phyloP scores from a whole-genome alignment of 2,797 vertebrate species.

The Rhynchotus rufescens region DNA sequence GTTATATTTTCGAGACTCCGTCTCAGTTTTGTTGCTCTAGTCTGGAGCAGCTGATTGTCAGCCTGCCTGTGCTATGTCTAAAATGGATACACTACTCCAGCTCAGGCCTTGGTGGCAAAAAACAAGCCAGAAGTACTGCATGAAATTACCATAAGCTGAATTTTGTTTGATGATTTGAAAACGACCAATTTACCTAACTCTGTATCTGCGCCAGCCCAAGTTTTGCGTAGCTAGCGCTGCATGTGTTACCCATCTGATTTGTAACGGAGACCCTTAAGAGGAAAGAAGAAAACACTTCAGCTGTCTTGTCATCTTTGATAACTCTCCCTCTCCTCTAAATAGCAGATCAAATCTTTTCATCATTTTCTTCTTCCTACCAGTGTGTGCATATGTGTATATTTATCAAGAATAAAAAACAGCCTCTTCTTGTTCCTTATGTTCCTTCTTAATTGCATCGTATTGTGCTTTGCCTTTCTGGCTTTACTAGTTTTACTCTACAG shows the following conservation, averaged over 20 bases:
- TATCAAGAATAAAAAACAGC: background rate
- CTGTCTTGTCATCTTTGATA: background rate
- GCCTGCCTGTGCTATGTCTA: background rate
- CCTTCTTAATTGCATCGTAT: background rate
- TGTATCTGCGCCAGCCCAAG: background rate
- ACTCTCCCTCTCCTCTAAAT: background rate
- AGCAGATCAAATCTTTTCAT: background rate
- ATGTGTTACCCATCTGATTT: background rate
- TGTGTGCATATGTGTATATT: background rate
- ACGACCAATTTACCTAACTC: background rate
- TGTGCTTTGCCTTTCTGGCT: background rate
- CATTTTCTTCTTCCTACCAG: background rate
- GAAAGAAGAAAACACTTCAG: background rate
- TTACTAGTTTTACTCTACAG: background rate
- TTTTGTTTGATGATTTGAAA: background rate
- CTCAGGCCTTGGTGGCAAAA: background rate
- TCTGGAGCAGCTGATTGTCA: background rate
- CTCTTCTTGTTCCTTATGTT: background rate
- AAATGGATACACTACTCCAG: background rate
- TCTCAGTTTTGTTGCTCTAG: background rate
- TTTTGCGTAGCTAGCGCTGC: background rate
- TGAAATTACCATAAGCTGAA: background rate
- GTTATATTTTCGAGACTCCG: background rate
- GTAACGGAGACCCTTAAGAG: background rate
- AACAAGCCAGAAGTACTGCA: background rate